A percentile compares a stretch with the other conserved stretches of the same genome.
These are phyloP conservation scores for Desoria tigrina DNA, from an alignment of 2,888 invertebrate genomes.

Conservation along the genomic window DNA sequence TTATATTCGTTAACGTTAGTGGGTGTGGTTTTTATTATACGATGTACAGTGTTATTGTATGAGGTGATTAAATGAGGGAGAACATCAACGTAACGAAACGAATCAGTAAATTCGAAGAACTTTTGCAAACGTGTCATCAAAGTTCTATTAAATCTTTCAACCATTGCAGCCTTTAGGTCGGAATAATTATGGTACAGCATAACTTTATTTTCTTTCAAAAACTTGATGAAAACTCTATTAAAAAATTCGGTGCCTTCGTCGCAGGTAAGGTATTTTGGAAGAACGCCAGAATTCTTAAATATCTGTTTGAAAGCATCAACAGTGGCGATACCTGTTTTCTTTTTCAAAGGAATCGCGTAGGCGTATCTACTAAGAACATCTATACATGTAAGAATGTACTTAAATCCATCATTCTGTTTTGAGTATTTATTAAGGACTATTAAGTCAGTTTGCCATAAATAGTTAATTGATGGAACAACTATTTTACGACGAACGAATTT, in stretches of 20 bases:
- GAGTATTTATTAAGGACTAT: constrained; percentile 23
- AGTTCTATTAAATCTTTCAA: constrained; percentile 42
- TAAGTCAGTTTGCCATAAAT: constrained; percentile 31
- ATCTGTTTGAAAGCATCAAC: constrained; percentile 31
- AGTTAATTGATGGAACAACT: constrained; percentile 17
- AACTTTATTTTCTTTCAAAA: constrained; percentile 17
- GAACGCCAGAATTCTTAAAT: constrained; percentile 3
- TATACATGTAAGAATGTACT: too few species aligned
- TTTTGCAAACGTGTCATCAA: constrained; percentile 10
- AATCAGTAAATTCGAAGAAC: constrained; percentile 15
- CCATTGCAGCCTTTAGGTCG: constrained; percentile 27
- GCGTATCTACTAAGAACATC: too few species aligned
- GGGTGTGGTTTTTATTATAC: constrained; percentile 22
- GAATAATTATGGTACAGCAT: constrained; percentile 32
- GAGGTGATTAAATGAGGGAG: constrained; percentile 23
- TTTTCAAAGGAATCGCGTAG: constrained; percentile 36
- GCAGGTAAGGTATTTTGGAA: constrained; percentile 21
- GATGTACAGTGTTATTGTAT: constrained; percentile 24
- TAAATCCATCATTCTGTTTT: constrained; percentile 20
- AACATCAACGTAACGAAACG: constrained; percentile 23
- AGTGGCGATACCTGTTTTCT: constrained; percentile 27
- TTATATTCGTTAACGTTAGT: constrained; percentile 13
- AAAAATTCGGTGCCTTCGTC: constrained; percentile 37
- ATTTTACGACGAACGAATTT: not conserved
- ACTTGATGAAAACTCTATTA: not conserved